Evolutionary conservation across 92 coral and sea anemone genomes (phyloP).

Genomic region (Scolanthus callimorphus): DNA sequence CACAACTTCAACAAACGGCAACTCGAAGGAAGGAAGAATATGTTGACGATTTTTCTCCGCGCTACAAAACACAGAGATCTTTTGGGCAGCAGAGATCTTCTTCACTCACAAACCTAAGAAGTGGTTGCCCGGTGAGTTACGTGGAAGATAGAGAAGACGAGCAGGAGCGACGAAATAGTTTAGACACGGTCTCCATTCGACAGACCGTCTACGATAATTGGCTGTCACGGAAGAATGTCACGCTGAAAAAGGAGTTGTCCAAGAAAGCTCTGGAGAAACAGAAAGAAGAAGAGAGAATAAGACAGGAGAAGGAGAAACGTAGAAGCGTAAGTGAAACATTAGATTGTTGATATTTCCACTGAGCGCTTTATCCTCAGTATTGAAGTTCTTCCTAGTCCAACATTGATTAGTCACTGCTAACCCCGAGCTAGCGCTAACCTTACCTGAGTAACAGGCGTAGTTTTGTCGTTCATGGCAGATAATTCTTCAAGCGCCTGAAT

Average conservation of each 20-base stretch:
- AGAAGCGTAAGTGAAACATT: slow-evolving; percentile 40
- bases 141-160: slow-evolving; percentile 43
- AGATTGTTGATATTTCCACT: no score
- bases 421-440: no score
- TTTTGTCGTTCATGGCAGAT: no score
- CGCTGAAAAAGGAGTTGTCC: slow-evolving; percentile 54
- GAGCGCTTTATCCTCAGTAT: no score
- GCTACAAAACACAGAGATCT: slow-evolving; percentile 12
- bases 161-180: slow-evolving; percentile 36
- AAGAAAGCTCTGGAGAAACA: slow-evolving; percentile 61
- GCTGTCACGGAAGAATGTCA: slow-evolving; percentile 61
- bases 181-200: slow-evolving; percentile 64
- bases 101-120: slow-evolving; percentile 62
- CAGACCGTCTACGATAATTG: slow-evolving; percentile 85
- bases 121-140: slow-evolving; percentile 28
- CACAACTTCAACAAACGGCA: slow-evolving; percentile 44
- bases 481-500: no score
- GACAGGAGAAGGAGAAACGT: slow-evolving; percentile 51
- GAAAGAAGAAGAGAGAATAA: slow-evolving; percentile 59
- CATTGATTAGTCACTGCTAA: no score
- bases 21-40: slow-evolving; percentile 1
- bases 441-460: no score
- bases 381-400: no score
- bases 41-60: slow-evolving; percentile 16
- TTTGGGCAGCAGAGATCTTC: slow-evolving; percentile 61